Base-by-base conservation (phyloP, 2,888 invertebrate genomes). In the Bibio marci region DNA sequence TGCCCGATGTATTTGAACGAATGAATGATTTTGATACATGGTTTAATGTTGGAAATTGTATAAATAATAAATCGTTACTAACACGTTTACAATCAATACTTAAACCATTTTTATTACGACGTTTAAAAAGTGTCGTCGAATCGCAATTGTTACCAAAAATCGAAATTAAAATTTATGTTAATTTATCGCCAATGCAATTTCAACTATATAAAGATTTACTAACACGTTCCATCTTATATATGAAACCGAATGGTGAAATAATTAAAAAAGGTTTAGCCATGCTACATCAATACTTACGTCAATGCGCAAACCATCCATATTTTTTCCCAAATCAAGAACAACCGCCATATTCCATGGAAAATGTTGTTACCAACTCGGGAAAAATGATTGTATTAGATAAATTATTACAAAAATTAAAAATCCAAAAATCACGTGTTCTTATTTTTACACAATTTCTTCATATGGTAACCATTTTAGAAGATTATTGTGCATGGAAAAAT, bases 371-470 rank as follows among this genome's bases (percentile, higher is more conserved):
- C 62, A 79, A 57, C 48, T 69, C 41, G 65, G 79, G 1, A 52
- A 30, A 19, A 71, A 70, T 1, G 72, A 71, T 69, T 41, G 65
- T 79, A 1, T 52, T 80, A 26, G 77, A 80, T 51, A 65, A 65
- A 7, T 63, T 80, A 63, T 51, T 80, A 40, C 45, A 53, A 1
- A 67, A 66, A 46, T 57, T 80, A 8, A 66, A 69, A 44, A 48
- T 49, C 45, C 86, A 92, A 56, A 85, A 73, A 11, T 88, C 88
- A 0, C 69, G 92, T 26, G 87, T 92, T 25, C 67, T 90, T 4
- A 79, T 90, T 52, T 90, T 91, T 66, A 83, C 83, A 39, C 88
- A 90, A 58, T 90, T 90, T 87, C 86, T 87, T 0, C 70, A 88
- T 47, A 81, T 86, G 82, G 62, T 90, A 55, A 88, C 90, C 54